These are phyloP conservation scores for Myotis planiceps DNA, from an alignment of 2,797 vertebrate species.

Conservation along the genomic window DNA sequence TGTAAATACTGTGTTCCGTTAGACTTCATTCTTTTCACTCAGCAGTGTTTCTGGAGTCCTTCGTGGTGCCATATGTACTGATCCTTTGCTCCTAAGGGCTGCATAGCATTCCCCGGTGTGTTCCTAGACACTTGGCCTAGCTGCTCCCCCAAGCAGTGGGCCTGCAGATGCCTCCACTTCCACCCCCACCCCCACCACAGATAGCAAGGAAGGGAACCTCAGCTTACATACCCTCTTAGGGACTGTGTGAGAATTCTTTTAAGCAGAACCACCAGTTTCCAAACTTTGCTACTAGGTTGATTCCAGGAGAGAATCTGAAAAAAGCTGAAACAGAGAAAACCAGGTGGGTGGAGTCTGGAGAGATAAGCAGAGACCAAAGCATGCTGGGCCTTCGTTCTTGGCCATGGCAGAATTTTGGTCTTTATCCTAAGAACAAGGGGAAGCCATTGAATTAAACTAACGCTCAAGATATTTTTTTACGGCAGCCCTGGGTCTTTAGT, in stretches of 20 bases:
- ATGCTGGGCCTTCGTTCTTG: neutral
- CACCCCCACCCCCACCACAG: neutral
- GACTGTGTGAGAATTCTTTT: neutral
- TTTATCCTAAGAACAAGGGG: slow-evolving; percentile 25
- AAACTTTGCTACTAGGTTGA: neutral
- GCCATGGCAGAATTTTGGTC: neutral
- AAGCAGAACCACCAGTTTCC: neutral
- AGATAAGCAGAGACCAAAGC: neutral
- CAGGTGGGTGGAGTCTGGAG: neutral
- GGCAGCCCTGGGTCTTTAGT: neutral
- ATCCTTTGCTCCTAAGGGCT: neutral
- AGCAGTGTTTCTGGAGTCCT: neutral
- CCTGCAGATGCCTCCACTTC: neutral
- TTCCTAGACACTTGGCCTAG: neutral
- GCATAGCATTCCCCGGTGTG: neutral
- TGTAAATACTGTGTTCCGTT: neutral
- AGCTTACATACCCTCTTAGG: neutral
- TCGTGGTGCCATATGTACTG: neutral
- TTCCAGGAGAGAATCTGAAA: neutral
- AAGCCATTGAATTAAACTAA: neutral
- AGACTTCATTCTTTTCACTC: neutral
- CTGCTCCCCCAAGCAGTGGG: neutral
- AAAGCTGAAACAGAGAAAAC: neutral
- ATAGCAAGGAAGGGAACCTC: neutral
- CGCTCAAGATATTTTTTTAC: neutral